Evolutionary conservation across 2,113 vertebrate species (phyloP).

Genomic region (Tonatia bakeri): DNA sequence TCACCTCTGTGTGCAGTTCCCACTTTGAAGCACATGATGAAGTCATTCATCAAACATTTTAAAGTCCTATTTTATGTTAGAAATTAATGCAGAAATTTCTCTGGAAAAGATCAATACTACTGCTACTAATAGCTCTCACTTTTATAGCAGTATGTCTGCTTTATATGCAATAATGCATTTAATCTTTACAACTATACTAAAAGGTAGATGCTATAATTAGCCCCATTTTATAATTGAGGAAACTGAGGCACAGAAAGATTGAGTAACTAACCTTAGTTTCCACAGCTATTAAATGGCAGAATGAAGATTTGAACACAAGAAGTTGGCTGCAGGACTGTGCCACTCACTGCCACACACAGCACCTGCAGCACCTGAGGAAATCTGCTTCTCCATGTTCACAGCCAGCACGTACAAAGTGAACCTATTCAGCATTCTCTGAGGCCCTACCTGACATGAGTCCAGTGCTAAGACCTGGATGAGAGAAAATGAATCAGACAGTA

Average conservation of each 20-base stretch:
- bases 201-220: background rate
- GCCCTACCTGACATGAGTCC: background rate
- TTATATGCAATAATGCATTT: background rate
- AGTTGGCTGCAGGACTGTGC: background rate
- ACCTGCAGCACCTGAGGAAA: background rate
- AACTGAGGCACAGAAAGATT: background rate
- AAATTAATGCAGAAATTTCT: background rate
- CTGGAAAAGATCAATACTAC: background rate
- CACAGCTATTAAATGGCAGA: background rate
- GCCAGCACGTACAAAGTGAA: background rate
- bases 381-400: background rate
- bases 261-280: background rate
- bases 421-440: background rate
- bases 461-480: background rate
- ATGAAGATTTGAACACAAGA: background rate
- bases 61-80: background rate
- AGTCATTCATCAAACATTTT: background rate
- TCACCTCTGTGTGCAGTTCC: background rate
- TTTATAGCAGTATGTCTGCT: background rate
- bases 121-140: background rate
- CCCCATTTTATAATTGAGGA: background rate
- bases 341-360: background rate
- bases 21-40: background rate
- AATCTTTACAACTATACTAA: background rate
- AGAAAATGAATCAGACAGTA: background rate